phyloP scores from a whole-genome alignment of 2,888 invertebrate genomes.

The Trichopoda pennipes region DNA sequence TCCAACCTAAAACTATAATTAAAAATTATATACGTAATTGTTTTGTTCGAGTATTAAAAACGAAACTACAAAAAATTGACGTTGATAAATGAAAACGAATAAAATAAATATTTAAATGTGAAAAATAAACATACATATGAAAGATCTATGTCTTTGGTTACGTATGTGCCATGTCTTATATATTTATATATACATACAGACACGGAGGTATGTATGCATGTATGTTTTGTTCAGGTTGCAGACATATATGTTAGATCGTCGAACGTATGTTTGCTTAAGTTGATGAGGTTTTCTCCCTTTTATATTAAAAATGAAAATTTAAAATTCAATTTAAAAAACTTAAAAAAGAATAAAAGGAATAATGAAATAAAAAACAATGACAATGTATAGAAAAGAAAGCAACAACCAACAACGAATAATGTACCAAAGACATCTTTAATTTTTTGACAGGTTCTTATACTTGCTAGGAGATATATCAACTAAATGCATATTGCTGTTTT shows the following conservation, averaged over 20 bases:
- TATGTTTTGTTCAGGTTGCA: constrained; percentile 2
- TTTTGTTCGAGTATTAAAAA: constrained; percentile 29
- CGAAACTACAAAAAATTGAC: constrained; percentile 72
- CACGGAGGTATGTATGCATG: neutral
- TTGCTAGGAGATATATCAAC: constrained; percentile 21
- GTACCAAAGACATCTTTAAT: constrained; percentile 23
- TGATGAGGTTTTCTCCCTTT: constrained; percentile 46
- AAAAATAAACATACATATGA: no score
- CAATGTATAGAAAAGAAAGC: constrained; percentile 24
- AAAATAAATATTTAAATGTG: constrained; percentile 19
- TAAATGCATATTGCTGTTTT: constrained; percentile 11
- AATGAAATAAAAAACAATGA: constrained; percentile 9
- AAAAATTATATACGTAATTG: neutral
- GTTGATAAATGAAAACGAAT: constrained; percentile 78
- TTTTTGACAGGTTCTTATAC: constrained; percentile 15
- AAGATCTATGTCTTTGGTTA: no score
- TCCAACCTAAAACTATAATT: no score
- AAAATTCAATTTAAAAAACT: constrained; percentile 53
- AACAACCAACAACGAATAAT: neutral
- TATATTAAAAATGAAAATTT: constrained; percentile 53
- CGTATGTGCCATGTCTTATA: neutral
- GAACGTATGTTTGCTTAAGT: constrained; percentile 1
- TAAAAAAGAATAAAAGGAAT: constrained; percentile 6
- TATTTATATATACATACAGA: neutral
- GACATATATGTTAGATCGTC: neutral